Percentiles rank a stretch among this genome's conserved stretches.
These are phyloP conservation scores for Etheostoma perlongum DNA, from an alignment of 2,797 vertebrate genomes.

Conservation along the genomic window DNA sequence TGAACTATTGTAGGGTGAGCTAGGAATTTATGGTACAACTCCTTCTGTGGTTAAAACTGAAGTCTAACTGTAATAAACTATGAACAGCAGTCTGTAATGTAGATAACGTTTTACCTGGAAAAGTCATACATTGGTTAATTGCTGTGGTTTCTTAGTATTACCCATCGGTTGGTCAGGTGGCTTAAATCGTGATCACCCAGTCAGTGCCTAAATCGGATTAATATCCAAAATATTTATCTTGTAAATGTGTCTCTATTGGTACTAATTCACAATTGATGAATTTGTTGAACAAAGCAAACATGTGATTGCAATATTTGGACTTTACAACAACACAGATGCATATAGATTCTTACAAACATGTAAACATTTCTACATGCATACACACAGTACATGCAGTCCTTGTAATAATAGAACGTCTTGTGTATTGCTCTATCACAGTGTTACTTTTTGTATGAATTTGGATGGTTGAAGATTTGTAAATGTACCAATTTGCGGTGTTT, in stretches of 20 bases:
- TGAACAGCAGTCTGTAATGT: conserved; percentile 57
- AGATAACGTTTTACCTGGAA: conserved; percentile 49
- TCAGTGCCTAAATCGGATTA: conserved; percentile 75
- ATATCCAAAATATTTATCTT: conserved; percentile 55
- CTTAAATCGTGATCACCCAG: conserved; percentile 51
- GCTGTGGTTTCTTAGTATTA: conserved; percentile 67
- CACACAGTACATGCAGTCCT: conserved; percentile 59
- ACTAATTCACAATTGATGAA: conserved; percentile 36
- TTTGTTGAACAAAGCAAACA: conserved; percentile 39
- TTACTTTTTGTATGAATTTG: conserved; percentile 81
- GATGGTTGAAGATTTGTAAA: conserved; percentile 81
- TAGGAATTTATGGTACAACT: conserved; percentile 65
- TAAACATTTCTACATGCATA: conserved; percentile 39
- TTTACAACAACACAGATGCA: conserved; percentile 31
- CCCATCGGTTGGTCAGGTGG: conserved; percentile 45
- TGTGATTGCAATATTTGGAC: conserved; percentile 53
- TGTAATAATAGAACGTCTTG: conserved; percentile 71
- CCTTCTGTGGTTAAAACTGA: conserved; percentile 69
- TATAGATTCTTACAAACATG: conserved; percentile 42
- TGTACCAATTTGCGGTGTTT: conserved; percentile 85
- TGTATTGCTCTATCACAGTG: conserved; percentile 70
- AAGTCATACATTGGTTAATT: conserved; percentile 48
- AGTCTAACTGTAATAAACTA: conserved; percentile 45
- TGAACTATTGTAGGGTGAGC: conserved; percentile 52
- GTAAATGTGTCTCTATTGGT: conserved; percentile 63